Percentiles rank a stretch among this genome's conserved stretches.
phyloP scores from a whole-genome alignment of 2,797 vertebrate species.

The Phalanger gymnotis region DNA sequence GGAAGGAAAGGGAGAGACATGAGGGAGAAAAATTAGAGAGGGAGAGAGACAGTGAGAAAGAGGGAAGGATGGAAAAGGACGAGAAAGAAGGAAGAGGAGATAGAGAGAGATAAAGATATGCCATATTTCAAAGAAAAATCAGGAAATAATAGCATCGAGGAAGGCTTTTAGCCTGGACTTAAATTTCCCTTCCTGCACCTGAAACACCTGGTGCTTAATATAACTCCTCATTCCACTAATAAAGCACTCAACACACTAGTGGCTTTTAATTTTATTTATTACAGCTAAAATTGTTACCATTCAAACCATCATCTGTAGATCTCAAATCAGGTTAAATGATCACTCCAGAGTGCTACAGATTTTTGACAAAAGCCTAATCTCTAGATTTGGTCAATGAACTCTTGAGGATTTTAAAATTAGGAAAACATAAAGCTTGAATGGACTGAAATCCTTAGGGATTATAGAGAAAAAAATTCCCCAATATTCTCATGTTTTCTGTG shows the following conservation, averaged over 20 bases:
- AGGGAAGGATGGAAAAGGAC: background rate
- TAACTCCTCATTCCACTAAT: background rate
- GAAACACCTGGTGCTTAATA: background rate
- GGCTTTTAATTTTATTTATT: conserved; percentile 11
- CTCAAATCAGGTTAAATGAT: conserved; percentile 31
- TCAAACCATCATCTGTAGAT: conserved; percentile 45
- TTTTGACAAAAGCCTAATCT: conserved; percentile 15
- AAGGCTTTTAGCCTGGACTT: background rate
- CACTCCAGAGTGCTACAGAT: background rate
- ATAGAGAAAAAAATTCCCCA: conserved; percentile 47
- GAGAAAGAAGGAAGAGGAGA: background rate
- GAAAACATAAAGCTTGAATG: conserved; percentile 66
- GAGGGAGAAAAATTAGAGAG: background rate
- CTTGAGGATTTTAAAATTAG: conserved; percentile 54
- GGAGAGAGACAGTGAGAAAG: background rate
- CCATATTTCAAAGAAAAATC: background rate
- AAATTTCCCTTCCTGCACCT: background rate
- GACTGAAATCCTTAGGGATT: conserved; percentile 27
- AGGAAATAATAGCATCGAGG: background rate
- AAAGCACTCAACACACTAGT: background rate
- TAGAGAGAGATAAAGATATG: background rate
- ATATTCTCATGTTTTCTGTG: conserved; percentile 57
- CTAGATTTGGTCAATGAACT: conserved; percentile 48
- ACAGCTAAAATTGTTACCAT: conserved; percentile 24
- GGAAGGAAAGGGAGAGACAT: background rate